These are phyloP conservation scores for Pholis gunnellus DNA, from an alignment of 2,113 vertebrate genomes.

Conservation along the genomic window DNA sequence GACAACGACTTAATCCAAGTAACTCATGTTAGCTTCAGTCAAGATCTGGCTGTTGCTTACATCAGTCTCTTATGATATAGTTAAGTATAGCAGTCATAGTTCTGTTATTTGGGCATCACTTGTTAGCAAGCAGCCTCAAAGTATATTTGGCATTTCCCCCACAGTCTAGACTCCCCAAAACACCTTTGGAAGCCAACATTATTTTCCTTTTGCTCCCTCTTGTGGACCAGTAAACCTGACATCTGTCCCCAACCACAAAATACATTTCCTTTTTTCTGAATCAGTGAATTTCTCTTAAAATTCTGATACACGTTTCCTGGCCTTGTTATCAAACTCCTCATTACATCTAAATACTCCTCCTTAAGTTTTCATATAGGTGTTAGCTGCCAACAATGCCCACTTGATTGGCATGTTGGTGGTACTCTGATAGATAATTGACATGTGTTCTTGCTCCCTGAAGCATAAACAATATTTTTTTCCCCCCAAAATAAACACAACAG, in stretches of 20 bases:
- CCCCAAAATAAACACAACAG: not conserved
- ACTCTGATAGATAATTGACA: not conserved
- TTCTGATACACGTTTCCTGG: not conserved
- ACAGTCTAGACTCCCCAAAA: not conserved
- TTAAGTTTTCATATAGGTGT: not conserved
- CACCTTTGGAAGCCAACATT: not conserved
- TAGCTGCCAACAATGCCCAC: not conserved
- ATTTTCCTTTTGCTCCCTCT: not conserved
- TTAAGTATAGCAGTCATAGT: not conserved
- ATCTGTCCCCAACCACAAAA: not conserved
- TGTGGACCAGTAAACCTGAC: constrained; percentile 1
- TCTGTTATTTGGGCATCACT: not conserved
- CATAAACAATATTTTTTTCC: not conserved
- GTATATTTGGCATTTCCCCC: not conserved
- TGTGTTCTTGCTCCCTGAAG: constrained; percentile 7
- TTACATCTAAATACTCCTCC: not conserved
- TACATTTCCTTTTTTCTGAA: not conserved
- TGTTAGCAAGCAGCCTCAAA: not conserved
- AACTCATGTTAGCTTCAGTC: not conserved
- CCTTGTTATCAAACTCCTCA: not conserved
- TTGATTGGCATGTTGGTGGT: not conserved
- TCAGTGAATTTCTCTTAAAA: not conserved
- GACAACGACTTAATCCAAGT: not conserved
- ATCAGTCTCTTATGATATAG: not conserved
- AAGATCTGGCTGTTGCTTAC: not conserved